Evolutionary conservation across 2,888 invertebrate genomes (phyloP).

Genomic region (Cheilosia vulpina): DNA sequence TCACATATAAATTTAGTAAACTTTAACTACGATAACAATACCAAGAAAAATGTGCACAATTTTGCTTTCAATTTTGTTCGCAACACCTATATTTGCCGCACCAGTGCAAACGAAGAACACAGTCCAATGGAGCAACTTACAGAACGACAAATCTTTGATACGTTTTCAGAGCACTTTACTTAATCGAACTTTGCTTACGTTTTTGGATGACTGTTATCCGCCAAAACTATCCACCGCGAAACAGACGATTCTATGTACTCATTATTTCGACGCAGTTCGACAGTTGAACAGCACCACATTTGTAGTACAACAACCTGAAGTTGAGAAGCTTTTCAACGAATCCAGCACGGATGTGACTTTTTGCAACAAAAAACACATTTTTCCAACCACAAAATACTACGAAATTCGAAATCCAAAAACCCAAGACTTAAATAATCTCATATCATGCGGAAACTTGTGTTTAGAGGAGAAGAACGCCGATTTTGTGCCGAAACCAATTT

Average conservation of each 20-base stretch:
- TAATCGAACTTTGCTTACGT: constrained; percentile 36
- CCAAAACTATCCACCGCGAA: neutral
- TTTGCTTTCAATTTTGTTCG: constrained; percentile 39
- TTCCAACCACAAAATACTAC: constrained; percentile 28
- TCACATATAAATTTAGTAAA: constrained; percentile 5
- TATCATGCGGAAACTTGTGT: constrained; percentile 23
- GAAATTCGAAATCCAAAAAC: neutral
- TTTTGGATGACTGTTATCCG: constrained; percentile 52
- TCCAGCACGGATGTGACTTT: neutral
- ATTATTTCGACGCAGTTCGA: constrained; percentile 43
- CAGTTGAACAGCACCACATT: constrained; percentile 47
- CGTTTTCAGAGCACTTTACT: constrained; percentile 54
- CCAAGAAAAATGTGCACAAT: constrained; percentile 44
- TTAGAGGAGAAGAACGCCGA: neutral
- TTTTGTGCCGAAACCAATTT: constrained; percentile 28
- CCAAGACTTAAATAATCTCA: constrained; percentile 2
- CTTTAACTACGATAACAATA: neutral
- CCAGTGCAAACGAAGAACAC: neutral
- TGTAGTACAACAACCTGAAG: constrained; percentile 1
- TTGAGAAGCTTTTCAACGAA: constrained; percentile 19
- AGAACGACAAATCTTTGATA: constrained; percentile 29
- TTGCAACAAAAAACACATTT: constrained; percentile 31
- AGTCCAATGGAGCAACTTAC: constrained; percentile 48
- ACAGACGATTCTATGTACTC: neutral
- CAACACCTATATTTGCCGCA: constrained; percentile 31